Percentiles rank a stretch among this genome's conserved stretches.
Evolutionary conservation across 2,797 vertebrate species (phyloP).

Genomic region (Channallabes apus): DNA sequence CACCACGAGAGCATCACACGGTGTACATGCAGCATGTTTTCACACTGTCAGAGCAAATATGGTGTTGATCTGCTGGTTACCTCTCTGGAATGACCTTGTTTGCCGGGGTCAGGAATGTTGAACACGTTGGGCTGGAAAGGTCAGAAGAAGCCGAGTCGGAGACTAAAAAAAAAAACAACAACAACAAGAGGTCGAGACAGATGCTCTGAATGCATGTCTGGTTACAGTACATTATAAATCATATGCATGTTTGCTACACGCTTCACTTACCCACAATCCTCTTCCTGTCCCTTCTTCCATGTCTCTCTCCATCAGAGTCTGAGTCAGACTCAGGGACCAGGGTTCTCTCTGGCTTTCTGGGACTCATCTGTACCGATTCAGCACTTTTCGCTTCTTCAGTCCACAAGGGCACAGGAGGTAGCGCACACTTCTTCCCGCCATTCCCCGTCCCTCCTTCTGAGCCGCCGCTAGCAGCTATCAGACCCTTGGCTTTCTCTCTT

Average conservation of each 20-base stretch:
- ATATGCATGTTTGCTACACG: background rate
- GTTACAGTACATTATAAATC: background rate
- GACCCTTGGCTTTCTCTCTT: slow-evolving; percentile 3
- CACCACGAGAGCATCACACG: background rate
- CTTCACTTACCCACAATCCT: slow-evolving; percentile 59
- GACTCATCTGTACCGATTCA: slow-evolving; percentile 66
- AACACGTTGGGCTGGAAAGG: slow-evolving; percentile 64
- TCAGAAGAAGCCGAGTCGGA: slow-evolving; percentile 47
- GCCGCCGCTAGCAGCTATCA: background rate
- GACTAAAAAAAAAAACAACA: slow-evolving; percentile 46
- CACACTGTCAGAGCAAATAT: background rate
- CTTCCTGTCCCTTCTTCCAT: slow-evolving; percentile 34
- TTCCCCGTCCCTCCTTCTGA: background rate
- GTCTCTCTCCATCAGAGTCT: slow-evolving; percentile 72
- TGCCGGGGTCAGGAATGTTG: slow-evolving; percentile 70
- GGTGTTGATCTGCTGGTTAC: slow-evolving; percentile 57
- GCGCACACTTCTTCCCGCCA: background rate
- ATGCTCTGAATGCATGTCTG: background rate
- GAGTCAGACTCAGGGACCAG: slow-evolving; percentile 84
- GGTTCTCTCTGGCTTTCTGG: slow-evolving; percentile 60
- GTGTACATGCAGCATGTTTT: background rate
- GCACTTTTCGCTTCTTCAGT: slow-evolving; percentile 34
- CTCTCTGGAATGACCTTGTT: slow-evolving; percentile 74
- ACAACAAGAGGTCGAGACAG: slow-evolving; percentile 54
- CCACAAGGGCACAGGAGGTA: slow-evolving; percentile 49